Evolutionary conservation across 2,888 invertebrate genomes (phyloP).

Genomic region (Keiferia lycopersicella): DNA sequence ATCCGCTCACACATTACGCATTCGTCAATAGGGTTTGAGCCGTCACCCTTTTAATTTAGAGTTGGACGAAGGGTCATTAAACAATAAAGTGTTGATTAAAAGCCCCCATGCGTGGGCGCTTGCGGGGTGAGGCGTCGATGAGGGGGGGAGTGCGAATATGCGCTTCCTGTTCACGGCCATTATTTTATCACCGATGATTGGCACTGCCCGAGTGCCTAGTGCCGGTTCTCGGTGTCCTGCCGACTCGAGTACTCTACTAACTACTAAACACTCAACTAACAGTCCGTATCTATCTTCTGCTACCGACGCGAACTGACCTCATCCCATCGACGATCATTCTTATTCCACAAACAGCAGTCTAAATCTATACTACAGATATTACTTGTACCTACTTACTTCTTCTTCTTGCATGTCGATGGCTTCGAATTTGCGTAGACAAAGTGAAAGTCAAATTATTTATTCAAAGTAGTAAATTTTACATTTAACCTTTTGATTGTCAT

Average conservation of each 20-base stretch:
- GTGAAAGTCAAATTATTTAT: no score
- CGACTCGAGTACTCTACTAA: slow-evolving; percentile 39
- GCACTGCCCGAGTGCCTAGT: slow-evolving; percentile 50
- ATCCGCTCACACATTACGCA: slow-evolving; percentile 73
- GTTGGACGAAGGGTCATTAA: slow-evolving; percentile 79
- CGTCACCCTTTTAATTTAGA: slow-evolving; percentile 81
- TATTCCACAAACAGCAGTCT: not conserved
- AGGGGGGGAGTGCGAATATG: slow-evolving; percentile 66
- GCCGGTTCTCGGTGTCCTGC: slow-evolving; percentile 37
- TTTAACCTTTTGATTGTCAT: no score
- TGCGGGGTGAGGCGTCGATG: slow-evolving; percentile 37
- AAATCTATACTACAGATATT: no score
- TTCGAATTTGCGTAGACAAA: no score
- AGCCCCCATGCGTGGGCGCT: slow-evolving; percentile 77
- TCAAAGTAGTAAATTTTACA: no score
- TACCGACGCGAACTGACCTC: not conserved
- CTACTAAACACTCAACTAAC: slow-evolving; percentile 22
- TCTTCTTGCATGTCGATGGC: no score
- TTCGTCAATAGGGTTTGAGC: slow-evolving; percentile 77
- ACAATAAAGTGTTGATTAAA: slow-evolving; percentile 82
- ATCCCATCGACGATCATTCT: not conserved
- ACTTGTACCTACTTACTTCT: no score
- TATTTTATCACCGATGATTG: slow-evolving; percentile 81
- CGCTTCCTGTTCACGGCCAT: slow-evolving; percentile 75
- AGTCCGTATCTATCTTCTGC: not conserved